Evolutionary conservation across 1,140 invertebrate species (phyloP).

Genomic region (Papilio helenus): DNA sequence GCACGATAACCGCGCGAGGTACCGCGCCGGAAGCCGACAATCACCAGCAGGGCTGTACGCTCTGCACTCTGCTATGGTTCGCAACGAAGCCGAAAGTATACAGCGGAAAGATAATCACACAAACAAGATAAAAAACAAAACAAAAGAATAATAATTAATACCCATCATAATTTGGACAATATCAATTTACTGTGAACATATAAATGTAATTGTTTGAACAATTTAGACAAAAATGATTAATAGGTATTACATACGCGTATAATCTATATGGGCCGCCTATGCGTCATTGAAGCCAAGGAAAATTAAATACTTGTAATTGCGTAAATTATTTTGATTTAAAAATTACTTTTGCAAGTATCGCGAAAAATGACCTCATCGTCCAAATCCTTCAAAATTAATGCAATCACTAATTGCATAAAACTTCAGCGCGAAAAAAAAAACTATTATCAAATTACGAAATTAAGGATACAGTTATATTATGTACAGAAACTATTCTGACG

Average conservation of each 20-base stretch:
- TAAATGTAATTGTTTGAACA: neutral
- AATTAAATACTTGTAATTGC: neutral
- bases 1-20: conserved; percentile 43
- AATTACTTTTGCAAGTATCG: neutral
- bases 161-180: neutral
- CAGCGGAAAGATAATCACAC: conserved; percentile 1
- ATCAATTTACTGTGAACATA: neutral
- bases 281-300: neutral
- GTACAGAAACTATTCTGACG: neutral
- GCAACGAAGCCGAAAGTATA: conserved; percentile 9
- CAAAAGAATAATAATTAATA: neutral
- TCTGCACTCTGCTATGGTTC: neutral
- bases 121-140: neutral
- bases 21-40: conserved; percentile 54
- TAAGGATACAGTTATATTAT: neutral
- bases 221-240: neutral
- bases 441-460: neutral
- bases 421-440: neutral
- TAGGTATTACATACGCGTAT: neutral
- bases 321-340: neutral
- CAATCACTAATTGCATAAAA: neutral
- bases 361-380: neutral
- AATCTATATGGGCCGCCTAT: conserved; percentile 1
- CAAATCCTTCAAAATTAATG: neutral
- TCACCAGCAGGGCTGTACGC: conserved; percentile 43